Evolutionary conservation across 2,113 vertebrate genomes (phyloP), one percentile per base, ranked within the genome.

Genomic region (Pseudorectes ferrugineus): DNA sequence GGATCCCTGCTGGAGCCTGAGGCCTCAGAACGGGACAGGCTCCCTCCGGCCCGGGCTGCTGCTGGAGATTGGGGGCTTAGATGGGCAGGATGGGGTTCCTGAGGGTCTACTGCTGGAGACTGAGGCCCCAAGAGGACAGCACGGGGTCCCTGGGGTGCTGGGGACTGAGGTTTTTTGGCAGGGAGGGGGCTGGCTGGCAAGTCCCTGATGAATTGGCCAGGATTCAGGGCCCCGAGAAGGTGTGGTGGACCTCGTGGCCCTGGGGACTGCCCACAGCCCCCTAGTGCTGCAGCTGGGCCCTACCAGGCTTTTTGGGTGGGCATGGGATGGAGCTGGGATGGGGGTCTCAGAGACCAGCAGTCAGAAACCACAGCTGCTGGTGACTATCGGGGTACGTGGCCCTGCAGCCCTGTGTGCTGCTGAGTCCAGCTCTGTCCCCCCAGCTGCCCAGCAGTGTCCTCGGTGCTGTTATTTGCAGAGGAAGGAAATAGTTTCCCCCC

Each of bases 341-440:
- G 38, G 14, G 5, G 3, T 52, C 29, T 38, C 5, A 14, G 65
- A 48, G 36, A 80, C 2, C 17, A 31, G 43, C 0, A 3, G 10
- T 12, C 8, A 51, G 66, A 24, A 83, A 28, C 33, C 31, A 31
- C 17, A 57, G 55, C 51, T 77, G 51, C 42, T 66, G 63, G 13
- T 61, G 49, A 3, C 9, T n/a, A 1, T 14, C 1, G 3, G 33
- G 21, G 18, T 28, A 7, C 5, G 0, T 7, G 42, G n/a, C 6
- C 25, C 31, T 57, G 40, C 33, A 33, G 40, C 26, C 5, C 3
- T 2, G 2, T 8, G 40, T 40, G 48, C 42, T 77, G n/a, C 68
- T 9, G 33, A 36, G 16, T 13, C 49, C 35, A 31, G 21, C 33
- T 29, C 12, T 55, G 31, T 3, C 10, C 33, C 25, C 2, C 3